phyloP scores from a whole-genome alignment of 2,113 vertebrate species.

The Solenodon paradoxus region DNA sequence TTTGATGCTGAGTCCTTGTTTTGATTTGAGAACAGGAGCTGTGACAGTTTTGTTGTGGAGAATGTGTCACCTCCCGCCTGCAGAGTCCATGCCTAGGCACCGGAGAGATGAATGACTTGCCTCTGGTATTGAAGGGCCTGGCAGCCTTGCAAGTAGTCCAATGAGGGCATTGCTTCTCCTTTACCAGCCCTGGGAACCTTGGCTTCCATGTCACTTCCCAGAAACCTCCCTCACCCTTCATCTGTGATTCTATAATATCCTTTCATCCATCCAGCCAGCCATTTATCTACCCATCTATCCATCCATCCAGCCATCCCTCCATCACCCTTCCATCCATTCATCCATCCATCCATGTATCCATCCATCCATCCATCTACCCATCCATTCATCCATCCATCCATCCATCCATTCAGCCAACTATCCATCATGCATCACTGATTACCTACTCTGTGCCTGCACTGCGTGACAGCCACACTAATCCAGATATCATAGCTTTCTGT shows the following conservation, averaged over 20 bases:
- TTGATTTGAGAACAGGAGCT: not conserved
- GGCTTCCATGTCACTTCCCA: not conserved
- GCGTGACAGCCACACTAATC: too few species aligned
- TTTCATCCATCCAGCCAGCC: not conserved
- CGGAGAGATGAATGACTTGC: not conserved
- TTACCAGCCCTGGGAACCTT: not conserved
- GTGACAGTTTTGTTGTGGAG: not conserved
- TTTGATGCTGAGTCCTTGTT: not conserved
- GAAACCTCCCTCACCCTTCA: not conserved
- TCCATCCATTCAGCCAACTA: too few species aligned
- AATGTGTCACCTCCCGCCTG: not conserved
- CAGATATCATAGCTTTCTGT: accelerated
- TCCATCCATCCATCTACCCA: too few species aligned
- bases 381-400: too few species aligned
- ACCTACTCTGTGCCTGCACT: too few species aligned
- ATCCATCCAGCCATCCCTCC: too few species aligned
- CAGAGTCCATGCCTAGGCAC: not conserved
- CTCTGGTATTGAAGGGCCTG: not conserved
- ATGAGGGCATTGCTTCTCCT: not conserved
- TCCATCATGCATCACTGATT: too few species aligned
- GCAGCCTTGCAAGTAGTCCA: accelerated
- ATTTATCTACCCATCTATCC: too few species aligned
- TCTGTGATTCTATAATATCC: not conserved
- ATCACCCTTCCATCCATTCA: too few species aligned
- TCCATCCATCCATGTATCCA: too few species aligned